Percentiles rank a stretch among this genome's conserved stretches.
Evolutionary conservation across 2,888 invertebrate species (phyloP).

Genomic region (Clivina fossor): DNA sequence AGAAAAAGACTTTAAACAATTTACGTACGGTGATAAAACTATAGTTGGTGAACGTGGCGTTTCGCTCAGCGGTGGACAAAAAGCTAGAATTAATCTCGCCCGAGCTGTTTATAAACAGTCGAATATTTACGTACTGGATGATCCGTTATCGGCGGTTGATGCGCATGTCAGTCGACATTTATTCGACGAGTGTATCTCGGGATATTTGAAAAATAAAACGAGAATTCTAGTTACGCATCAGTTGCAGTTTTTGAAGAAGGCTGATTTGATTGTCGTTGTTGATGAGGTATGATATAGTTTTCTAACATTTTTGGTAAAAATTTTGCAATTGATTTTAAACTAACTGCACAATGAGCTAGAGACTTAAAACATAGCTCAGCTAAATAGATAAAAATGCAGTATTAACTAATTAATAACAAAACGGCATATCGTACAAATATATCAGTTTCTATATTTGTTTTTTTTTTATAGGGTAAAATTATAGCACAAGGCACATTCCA

Average conservation of each 20-base stretch:
- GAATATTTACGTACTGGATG: constrained; percentile 75
- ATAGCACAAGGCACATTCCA: constrained; percentile 63
- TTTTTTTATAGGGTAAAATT: constrained; percentile 55
- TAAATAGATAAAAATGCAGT: no score
- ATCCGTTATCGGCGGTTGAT: constrained; percentile 80
- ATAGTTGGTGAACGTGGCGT: constrained; percentile 72
- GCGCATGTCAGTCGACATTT: constrained; percentile 73
- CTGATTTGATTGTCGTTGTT: constrained; percentile 58
- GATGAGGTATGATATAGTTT: constrained; percentile 58
- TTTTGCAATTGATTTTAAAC: no score
- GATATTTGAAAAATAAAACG: constrained; percentile 59
- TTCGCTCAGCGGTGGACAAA: constrained; percentile 78
- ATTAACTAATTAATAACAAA: neutral
- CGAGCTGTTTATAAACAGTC: constrained; percentile 77
- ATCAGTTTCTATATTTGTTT: neutral
- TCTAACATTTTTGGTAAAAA: no score
- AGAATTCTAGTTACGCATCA: constrained; percentile 73
- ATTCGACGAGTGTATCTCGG: constrained; percentile 71
- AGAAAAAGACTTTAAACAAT: constrained; percentile 64
- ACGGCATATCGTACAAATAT: neutral
- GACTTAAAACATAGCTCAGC: no score
- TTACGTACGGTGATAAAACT: constrained; percentile 58
- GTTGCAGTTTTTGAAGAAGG: constrained; percentile 62
- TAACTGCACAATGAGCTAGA: no score
- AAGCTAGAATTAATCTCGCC: constrained; percentile 76